Evolutionary conservation across 2,797 vertebrate genomes (phyloP), one percentile per base, ranked within the genome.

Genomic region (Oreochromis mossambicus): DNA sequence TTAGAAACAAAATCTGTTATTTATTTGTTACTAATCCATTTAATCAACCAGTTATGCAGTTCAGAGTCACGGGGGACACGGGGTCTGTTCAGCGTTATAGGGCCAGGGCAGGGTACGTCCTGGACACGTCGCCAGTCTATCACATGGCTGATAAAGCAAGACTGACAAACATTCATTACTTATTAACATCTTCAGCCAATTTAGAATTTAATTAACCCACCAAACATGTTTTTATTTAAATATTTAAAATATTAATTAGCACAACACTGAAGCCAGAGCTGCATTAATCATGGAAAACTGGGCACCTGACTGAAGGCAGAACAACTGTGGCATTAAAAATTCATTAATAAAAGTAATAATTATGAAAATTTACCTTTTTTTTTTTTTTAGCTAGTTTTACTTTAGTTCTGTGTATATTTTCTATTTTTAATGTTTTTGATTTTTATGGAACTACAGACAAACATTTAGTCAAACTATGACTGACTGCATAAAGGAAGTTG

Each of bases 391-490:
- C 8, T 11, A 19, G 14, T 70, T 46, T 46, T 46, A 46, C 21
- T 26, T 29, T 50, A 48, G 43, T 19, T 32, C 43, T 48, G 6
- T 73, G 24, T 19, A 0, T 0, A 48, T 48, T 19, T 48, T 2
- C 21, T 1, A 7, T 5, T 10, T 73, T 73, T 32, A 0, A 48
- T 48, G 15, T 19, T 73, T 48, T 19, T 0, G 24, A 73, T 43
- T 73, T 29, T 73, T 48, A 17, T 73, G 41, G 29, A 29, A 73
- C 15, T 61, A 61, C 29, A 34, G 15, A 11, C 0, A 1, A 3
- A 2, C 15, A 61, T 61, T 2, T 8, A 48, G 43, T 26, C 0
- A 46, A 48, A 48, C 1, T 29, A 50, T 29, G 9, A 19, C 21
- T 26, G 19, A 0, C n/a, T 68, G n/a, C 34, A 1, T 43, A 8